phyloP scores from a whole-genome alignment of 2,888 invertebrate genomes.

The Drosophila acutilabella region DNA sequence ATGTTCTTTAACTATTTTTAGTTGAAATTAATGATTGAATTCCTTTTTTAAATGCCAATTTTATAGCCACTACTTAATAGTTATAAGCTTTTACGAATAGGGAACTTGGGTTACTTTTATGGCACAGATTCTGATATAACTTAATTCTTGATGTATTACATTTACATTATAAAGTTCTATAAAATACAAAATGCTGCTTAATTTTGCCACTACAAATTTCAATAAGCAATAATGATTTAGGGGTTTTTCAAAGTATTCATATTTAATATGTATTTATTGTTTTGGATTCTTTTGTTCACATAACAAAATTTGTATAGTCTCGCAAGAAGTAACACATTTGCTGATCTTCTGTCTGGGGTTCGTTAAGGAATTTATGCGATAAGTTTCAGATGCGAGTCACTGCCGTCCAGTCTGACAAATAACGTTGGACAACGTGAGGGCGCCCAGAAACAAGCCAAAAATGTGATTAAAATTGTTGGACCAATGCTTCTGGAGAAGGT shows the following conservation, averaged over 20 bases:
- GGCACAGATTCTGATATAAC: no score
- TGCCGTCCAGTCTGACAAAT: conserved; percentile 40
- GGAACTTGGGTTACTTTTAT: no score
- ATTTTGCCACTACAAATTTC: no score
- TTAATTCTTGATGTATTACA: no score
- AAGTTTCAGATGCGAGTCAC: conserved; percentile 16
- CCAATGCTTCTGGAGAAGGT: conserved; percentile 42
- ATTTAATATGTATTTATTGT: conserved; percentile 75
- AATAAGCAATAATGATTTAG: background rate
- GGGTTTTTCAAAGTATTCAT: conserved; percentile 26
- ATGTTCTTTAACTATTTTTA: no score
- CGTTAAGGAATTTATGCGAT: conserved; percentile 6
- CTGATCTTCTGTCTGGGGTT: conserved; percentile 22
- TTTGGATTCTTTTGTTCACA: conserved; percentile 62
- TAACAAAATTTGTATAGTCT: conserved; percentile 65
- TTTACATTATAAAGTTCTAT: no score
- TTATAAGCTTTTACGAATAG: no score
- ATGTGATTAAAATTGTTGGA: conserved; percentile 40
- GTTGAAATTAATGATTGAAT: no score
- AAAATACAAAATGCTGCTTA: background rate
- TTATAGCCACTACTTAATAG: no score
- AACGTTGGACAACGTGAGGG: conserved; percentile 34
- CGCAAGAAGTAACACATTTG: conserved; percentile 26
- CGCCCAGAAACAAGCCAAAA: conserved; percentile 43
- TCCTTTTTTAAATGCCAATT: no score